Conservation (phyloP, 2,888 invertebrate species). For the Athalia circularis region DNA sequence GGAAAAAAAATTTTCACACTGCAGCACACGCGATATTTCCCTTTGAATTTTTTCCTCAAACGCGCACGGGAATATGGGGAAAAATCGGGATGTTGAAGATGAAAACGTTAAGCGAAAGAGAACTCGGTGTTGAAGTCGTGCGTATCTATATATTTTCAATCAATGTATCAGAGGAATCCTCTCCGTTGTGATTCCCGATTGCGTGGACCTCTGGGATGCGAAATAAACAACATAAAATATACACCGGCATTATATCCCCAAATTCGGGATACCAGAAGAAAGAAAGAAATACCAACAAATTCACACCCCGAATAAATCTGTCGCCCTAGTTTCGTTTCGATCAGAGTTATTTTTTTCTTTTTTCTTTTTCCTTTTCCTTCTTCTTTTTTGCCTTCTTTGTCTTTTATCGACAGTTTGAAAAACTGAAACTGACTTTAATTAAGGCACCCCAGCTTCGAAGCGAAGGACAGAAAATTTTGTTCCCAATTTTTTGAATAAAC, state of each 20-base stretch:
- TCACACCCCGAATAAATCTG: neutral
- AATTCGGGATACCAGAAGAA: neutral
- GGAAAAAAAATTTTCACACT: neutral
- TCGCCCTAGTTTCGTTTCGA: neutral
- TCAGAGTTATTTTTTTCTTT: too few species aligned
- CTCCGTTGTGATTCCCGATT: too few species aligned
- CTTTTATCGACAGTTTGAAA: neutral
- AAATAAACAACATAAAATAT: too few species aligned
- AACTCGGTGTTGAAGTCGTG: too few species aligned
- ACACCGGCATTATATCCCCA: too few species aligned
- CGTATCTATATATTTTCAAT: too few species aligned
- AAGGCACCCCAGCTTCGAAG: too few species aligned
- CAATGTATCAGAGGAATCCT: too few species aligned
- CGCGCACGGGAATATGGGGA: neutral
- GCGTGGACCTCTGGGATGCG: too few species aligned
- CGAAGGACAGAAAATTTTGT: too few species aligned
- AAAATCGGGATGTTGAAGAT: too few species aligned
- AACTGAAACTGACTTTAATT: neutral
- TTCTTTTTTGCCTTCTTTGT: neutral
- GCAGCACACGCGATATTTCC: neutral
- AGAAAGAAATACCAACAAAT: neutral
- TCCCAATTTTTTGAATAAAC: too few species aligned
- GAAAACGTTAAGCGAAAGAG: neutral
- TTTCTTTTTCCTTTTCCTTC: neutral
- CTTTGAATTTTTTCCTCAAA: conserved; percentile 6